Evolutionary conservation across 2,113 vertebrate species (phyloP), one percentile per base, ranked within the genome.

Genomic region (Psettodes erumei): DNA sequence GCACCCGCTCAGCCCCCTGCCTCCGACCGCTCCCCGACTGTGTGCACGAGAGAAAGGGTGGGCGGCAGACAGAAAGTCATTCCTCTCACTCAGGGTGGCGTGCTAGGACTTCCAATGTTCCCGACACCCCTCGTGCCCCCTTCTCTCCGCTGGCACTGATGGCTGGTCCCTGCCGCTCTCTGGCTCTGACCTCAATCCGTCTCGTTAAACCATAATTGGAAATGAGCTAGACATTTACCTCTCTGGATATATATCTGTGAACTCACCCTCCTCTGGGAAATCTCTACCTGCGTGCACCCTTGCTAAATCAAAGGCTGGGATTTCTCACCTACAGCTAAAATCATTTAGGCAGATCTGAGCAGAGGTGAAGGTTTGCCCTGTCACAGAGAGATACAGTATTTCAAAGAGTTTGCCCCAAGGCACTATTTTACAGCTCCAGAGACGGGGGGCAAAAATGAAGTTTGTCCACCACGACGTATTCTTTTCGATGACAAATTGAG

Each of bases 181-280:
- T 68, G 81, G 54, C 60, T 70, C 82, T 89, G 90, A 90, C 90
- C 90, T 88, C 87, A 93, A 93, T 93, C 90, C 86, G 77, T 90
- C 90, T 90, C 51, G 71, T 88, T 91, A 88, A 92, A 91, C 85
- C 81, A 79, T 91, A 89, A 92, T 90, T 90, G 90, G 88, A 86
- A 91, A 87, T 89, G 86, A 91, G 82, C 71, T 25, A 71, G 75
- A 68, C 82, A 88, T 90, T 89, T 89, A 90, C 78, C 83, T 85
- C 74, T 78, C 50, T 83, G 80, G 83, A 81, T 86, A 86, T 89
- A 80, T 88, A 86, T 89, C 79, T 89, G 79, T 86, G 88, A 89
- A 88, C 83, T 76, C 32, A 19, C 27, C 81, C 70, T 81, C 87
- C 84, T 30, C 64, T 68, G 87, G 77, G 88, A 89, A 91, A 92